phyloP scores from a whole-genome alignment of 2,888 invertebrate genomes.

The Venusia cambrica region DNA sequence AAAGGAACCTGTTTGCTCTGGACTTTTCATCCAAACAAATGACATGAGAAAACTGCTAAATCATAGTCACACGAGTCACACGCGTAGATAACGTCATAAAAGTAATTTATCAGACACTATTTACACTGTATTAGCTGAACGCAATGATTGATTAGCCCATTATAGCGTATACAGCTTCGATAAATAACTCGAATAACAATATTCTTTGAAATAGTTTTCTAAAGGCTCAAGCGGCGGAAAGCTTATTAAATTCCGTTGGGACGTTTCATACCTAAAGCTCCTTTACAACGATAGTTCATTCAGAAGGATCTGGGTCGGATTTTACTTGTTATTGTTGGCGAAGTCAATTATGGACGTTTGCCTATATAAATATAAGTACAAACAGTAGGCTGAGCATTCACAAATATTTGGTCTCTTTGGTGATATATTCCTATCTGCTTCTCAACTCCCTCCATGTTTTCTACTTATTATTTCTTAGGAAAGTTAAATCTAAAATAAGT shows the following conservation, averaged over 20 bases:
- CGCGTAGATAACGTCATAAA: conserved; percentile 8
- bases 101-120: conserved; percentile 18
- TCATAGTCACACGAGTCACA: conserved; percentile 10
- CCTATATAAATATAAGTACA: no score
- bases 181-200: conserved; percentile 11
- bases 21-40: no score
- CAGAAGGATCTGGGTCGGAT: conserved; percentile 4
- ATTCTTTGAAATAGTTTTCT: conserved; percentile 24
- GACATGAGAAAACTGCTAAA: conserved; percentile 6
- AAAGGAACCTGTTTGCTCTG: no score
- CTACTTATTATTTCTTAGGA: no score
- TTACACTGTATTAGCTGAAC: conserved; percentile 18
- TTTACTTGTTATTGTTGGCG: conserved; percentile 11
- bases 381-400: no score
- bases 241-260: conserved; percentile 20
- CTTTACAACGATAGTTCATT: conserved; percentile 16
- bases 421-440: no score
- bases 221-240: conserved; percentile 14
- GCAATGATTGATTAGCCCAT: conserved; percentile 22
- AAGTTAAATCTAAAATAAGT: no score
- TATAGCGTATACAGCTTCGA: conserved; percentile 11
- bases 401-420: no score
- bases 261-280: conserved; percentile 16
- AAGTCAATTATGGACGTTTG: conserved; percentile 1
- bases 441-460: no score